Evolutionary conservation across 1,140 invertebrate species (phyloP), one percentile per base, ranked within the genome.

Genomic region (Mesaphorura yosii): DNA sequence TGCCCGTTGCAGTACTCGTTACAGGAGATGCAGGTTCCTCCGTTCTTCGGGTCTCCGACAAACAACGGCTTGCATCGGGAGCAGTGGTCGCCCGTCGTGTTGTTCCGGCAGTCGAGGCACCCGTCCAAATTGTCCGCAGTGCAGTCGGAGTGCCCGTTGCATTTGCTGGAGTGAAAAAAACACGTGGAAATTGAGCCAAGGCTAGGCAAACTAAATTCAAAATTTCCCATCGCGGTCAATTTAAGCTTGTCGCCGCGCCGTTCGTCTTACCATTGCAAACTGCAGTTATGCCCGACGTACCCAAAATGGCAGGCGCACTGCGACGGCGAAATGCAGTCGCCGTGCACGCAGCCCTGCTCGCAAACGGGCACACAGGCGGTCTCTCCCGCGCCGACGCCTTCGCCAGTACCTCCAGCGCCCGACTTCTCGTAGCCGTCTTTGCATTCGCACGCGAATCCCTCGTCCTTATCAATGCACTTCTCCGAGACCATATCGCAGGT

Each of bases 141-240:
- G 69, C 92, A 97, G 64, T 92, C 79, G 49, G 88, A 84, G 71
- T 97, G 90, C 0, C 88, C 89, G 69, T 96, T 92, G 68, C 92
- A 97, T 65, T 89, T 78, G 67, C 92, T 19, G 17, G 6, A 19
- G n/a, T n/a, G n/a, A n/a, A n/a, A n/a, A n/a, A n/a, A n/a, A n/a
- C n/a, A n/a, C 7, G 40, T 19, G 17, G 40, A 42, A 17, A n/a
- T 42, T 10, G 10, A 42, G 6, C 40, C 17, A 19, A n/a, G n/a
- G n/a, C n/a, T n/a, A n/a, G n/a, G n/a, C n/a, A n/a, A n/a, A n/a
- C n/a, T n/a, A n/a, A n/a, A n/a, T n/a, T n/a, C n/a, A 10, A 17
- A 42, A 37, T 12, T 12, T 37, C 17, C 34, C 34, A 37, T 37
- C 17, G 34, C 34, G 17, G 34, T 12, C 17, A 37, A 17, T 17